Evolutionary conservation across 1,140 invertebrate genomes (phyloP).

Genomic region (Drosophila arawakana): DNA sequence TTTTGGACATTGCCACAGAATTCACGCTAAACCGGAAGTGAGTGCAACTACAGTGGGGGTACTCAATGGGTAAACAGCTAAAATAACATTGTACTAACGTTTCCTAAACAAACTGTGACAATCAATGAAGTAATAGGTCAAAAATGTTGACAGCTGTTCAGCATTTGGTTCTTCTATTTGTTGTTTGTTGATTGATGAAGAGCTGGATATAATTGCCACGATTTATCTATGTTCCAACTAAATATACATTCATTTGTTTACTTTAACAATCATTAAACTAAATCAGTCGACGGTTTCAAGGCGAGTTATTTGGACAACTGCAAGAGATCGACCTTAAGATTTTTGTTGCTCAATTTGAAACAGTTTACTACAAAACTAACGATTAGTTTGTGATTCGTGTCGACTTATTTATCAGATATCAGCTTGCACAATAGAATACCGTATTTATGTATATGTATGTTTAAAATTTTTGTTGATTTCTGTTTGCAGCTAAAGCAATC

Average conservation of each 20-base stretch:
- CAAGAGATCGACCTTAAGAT: constrained; percentile 32
- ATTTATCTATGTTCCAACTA: constrained; percentile 43
- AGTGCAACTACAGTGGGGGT: not conserved
- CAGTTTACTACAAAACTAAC: constrained; percentile 15
- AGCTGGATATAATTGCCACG: constrained; percentile 42
- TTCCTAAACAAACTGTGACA: constrained; percentile 53
- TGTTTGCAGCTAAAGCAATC: constrained; percentile 24
- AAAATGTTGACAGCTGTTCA: constrained; percentile 41
- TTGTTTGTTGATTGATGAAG: constrained; percentile 45
- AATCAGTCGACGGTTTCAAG: constrained; percentile 19
- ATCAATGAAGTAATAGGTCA: constrained; percentile 23
- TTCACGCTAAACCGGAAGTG: constrained; percentile 29
- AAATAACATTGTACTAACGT: constrained; percentile 26
- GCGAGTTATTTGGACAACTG: constrained; percentile 22
- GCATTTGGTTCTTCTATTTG: constrained; percentile 23
- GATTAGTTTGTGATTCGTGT: constrained; percentile 2
- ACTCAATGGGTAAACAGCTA: constrained; percentile 22
- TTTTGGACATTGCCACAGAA: constrained; percentile 9
- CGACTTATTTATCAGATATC: constrained; percentile 10
- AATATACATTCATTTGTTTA: constrained; percentile 11
- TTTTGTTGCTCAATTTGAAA: constrained; percentile 11
- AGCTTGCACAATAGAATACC: not conserved
- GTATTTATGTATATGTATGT: not conserved
- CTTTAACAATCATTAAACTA: constrained; percentile 31
- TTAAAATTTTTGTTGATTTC: no score